Evolutionary conservation across 1,140 invertebrate species (phyloP), one percentile per base, ranked within the genome.

Genomic region (Elymnias hypermnestra): DNA sequence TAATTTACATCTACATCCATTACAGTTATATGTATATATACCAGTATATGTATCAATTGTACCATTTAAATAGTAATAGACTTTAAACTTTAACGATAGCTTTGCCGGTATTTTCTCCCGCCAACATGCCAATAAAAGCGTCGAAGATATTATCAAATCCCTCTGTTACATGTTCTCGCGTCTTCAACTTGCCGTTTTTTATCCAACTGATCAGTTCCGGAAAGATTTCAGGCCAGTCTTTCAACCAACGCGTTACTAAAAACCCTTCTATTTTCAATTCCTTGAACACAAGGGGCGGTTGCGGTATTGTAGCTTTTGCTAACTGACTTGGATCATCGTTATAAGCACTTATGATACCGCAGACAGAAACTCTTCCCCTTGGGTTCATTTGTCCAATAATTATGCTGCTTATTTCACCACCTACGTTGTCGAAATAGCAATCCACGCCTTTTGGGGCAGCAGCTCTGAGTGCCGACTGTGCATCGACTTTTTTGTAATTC

Each of bases 401-500:
- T 1, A 57, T 67, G 29, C 78, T 87, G 33, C 90, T 91, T 21
- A 92, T 83, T 48, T 90, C 88, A 3, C 91, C n/a, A n/a, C n/a
- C n/a, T n/a, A n/a, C n/a, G n/a, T n/a, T n/a, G n/a, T n/a, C n/a
- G n/a, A n/a, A n/a, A 37, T 92, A 93, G 55, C 90, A 90, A 53
- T 93, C 91, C 0, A 93, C 85, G n/a, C 72, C 92, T 2, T 91
- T 68, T 0, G 91, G 90, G 7, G 91, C 91, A 13, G 79, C 84
- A 63, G 89, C 66, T 48, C 87, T 87, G 12, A 94, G 70, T 9
- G 82, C 85, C 14, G 76, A 47, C 2, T 68, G 57, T 9, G 93
- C 45, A 47, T 92, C 68, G 5, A 77, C 79, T 0, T 79, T 90
- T 69, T 94, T 94, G 65, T 94, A 94, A 74, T 94, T 94, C 46